Conservation (phyloP, 2,113 vertebrate species). For the Dascyllus trimaculatus region DNA sequence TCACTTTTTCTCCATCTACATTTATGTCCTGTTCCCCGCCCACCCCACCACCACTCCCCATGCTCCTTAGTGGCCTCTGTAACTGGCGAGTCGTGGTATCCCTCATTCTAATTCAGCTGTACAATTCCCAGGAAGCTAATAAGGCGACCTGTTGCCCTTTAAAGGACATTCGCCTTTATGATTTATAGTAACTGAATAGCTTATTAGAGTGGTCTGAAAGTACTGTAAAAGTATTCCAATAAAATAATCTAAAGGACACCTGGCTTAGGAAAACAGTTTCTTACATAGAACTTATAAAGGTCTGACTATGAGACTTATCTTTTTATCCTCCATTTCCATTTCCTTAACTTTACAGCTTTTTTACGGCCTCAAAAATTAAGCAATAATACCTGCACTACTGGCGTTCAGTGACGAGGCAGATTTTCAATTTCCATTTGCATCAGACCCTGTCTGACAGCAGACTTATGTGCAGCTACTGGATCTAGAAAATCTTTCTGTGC, state of each 20-base stretch:
- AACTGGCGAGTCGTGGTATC: conserved; percentile 52
- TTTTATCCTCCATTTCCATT: background rate
- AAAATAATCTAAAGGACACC: conserved; percentile 49
- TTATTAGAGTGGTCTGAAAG: conserved; percentile 49
- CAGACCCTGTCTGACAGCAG: conserved; percentile 22
- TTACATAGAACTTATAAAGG: conserved; percentile 22
- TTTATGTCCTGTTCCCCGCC: background rate
- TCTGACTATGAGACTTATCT: conserved; percentile 10
- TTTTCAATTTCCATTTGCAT: conserved; percentile 43
- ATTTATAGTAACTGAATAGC: conserved; percentile 59
- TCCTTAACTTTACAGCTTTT: conserved; percentile 13
- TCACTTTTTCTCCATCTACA: conserved; percentile 20
- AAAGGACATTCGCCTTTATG: conserved; percentile 65
- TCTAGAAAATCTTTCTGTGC: conserved; percentile 25
- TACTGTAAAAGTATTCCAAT: conserved; percentile 32
- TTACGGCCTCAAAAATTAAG: conserved; percentile 20
- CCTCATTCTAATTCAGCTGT: conserved; percentile 70
- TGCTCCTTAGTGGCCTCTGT: conserved; percentile 36
- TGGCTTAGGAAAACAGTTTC: conserved; percentile 35
- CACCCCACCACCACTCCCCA: background rate
- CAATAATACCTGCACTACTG: conserved; percentile 5
- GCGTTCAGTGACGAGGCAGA: background rate
- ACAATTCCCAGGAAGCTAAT: conserved; percentile 65
- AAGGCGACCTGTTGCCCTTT: conserved; percentile 73
- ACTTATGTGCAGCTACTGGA: conserved; percentile 20